Percentiles rank a stretch among this genome's conserved stretches.
Evolutionary conservation across 2,113 vertebrate genomes (phyloP).

Genomic region (Condylura cristata): DNA sequence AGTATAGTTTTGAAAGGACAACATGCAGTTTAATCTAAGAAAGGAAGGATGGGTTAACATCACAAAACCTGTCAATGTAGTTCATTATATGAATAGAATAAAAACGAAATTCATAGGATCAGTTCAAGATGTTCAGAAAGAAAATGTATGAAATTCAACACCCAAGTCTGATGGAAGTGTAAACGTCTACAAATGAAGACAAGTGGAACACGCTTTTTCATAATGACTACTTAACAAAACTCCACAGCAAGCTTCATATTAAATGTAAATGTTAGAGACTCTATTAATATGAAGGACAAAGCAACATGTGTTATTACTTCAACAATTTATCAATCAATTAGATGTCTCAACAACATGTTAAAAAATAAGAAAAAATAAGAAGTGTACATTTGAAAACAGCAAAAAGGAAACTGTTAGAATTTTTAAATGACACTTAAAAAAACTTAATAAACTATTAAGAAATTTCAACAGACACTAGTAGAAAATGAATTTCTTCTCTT

Average conservation of each 20-base stretch:
- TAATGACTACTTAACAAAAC: not conserved
- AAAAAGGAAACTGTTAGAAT: not conserved
- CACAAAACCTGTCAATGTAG: not conserved
- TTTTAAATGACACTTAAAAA: not conserved
- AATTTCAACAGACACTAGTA: constrained; percentile 26
- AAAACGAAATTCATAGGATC: not conserved
- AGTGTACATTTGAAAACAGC: not conserved
- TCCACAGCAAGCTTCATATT: not conserved
- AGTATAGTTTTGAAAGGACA: not conserved
- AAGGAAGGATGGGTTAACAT: not conserved
- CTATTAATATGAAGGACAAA: constrained; percentile 18
- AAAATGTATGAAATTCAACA: not conserved
- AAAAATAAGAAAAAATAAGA: not conserved
- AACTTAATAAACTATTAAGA: not conserved
- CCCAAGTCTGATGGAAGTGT: not conserved
- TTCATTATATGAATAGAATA: not conserved
- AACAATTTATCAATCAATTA: not conserved
- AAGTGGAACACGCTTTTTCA: not conserved
- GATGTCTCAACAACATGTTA: not conserved
- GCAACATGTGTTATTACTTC: not conserved
- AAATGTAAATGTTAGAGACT: not conserved
- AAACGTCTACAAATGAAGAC: not conserved
- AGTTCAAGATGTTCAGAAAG: not conserved
- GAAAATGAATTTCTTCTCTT: not conserved
- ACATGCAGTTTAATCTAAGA: not conserved